Percentiles rank a stretch among this genome's conserved stretches.
These are phyloP conservation scores for Lophotriccus pileatus DNA, from an alignment of 2,797 vertebrate species.

Conservation along the genomic window DNA sequence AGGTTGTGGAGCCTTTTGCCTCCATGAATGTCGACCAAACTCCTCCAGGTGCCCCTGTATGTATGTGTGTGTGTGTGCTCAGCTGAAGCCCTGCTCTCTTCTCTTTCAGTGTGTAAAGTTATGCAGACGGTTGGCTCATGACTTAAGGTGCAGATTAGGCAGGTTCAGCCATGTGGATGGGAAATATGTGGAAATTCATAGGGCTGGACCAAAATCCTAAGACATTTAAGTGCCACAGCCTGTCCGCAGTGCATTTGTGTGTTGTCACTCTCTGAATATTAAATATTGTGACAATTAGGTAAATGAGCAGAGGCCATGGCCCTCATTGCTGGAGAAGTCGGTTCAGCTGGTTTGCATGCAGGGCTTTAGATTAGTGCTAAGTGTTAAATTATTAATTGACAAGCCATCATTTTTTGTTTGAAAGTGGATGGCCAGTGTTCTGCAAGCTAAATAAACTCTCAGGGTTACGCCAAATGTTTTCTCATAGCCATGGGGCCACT, in stretches of 20 bases:
- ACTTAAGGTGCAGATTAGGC: neutral
- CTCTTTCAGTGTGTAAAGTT: neutral
- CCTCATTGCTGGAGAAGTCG: conserved; percentile 5
- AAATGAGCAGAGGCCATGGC: neutral
- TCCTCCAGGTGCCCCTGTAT: neutral
- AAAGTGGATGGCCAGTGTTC: neutral
- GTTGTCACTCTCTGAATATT: neutral
- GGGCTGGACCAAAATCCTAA: neutral
- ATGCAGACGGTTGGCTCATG: neutral
- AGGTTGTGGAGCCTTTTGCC: fast-evolving
- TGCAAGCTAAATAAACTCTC: neutral
- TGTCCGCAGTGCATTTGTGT: neutral
- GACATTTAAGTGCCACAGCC: neutral
- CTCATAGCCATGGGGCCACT: neutral
- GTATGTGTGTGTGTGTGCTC: neutral
- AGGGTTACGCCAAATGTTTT: neutral
- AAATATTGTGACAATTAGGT: neutral
- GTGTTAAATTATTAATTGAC: conserved; percentile 39
- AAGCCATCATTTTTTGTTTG: conserved; percentile 1
- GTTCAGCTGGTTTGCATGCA: neutral
- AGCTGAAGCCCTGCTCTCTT: neutral
- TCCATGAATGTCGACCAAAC: neutral
- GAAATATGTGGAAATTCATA: neutral
- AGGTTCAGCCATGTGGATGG: fast-evolving
- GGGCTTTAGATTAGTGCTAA: neutral